phyloP scores from a whole-genome alignment of 2,888 invertebrate species.

The Nipponacmea schrenckii region DNA sequence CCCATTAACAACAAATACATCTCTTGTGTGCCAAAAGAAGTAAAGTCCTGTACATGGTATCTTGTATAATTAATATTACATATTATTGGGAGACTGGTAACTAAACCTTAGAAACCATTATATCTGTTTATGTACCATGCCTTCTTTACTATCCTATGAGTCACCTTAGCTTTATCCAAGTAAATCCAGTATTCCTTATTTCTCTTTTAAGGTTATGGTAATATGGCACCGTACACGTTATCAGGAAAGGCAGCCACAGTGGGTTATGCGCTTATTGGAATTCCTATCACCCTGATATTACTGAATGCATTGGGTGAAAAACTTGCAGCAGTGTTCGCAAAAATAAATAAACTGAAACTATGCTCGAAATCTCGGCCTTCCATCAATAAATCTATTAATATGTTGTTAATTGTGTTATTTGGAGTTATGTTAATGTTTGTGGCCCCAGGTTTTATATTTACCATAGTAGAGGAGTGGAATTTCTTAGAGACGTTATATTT shows the following conservation, averaged over 20 bases:
- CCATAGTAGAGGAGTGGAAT: conserved; percentile 54
- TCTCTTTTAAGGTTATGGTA: conserved; percentile 52
- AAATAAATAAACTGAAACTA: conserved; percentile 46
- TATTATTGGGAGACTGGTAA: no score
- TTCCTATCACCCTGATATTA: conserved; percentile 55
- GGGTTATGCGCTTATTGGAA: conserved; percentile 56
- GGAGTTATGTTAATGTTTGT: conserved; percentile 49
- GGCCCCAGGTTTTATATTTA: conserved; percentile 47
- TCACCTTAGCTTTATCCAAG: no score
- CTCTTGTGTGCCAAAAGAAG: no score
- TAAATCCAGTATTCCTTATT: no score
- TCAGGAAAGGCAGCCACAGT: conserved; percentile 51
- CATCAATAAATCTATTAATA: conserved; percentile 50
- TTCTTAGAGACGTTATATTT: conserved; percentile 56
- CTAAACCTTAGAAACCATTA: no score
- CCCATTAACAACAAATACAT: no score
- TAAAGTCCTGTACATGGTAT: no score
- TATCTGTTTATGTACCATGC: no score
- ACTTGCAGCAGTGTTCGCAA: conserved; percentile 40
- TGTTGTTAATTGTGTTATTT: conserved; percentile 46
- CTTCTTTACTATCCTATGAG: no score
- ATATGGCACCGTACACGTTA: conserved; percentile 51
- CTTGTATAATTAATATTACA: no score
- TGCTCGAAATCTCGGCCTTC: conserved; percentile 47
- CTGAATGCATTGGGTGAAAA: conserved; percentile 52